Base-by-base conservation (phyloP, 2,113 vertebrate genomes). In the Pholis gunnellus region DNA sequence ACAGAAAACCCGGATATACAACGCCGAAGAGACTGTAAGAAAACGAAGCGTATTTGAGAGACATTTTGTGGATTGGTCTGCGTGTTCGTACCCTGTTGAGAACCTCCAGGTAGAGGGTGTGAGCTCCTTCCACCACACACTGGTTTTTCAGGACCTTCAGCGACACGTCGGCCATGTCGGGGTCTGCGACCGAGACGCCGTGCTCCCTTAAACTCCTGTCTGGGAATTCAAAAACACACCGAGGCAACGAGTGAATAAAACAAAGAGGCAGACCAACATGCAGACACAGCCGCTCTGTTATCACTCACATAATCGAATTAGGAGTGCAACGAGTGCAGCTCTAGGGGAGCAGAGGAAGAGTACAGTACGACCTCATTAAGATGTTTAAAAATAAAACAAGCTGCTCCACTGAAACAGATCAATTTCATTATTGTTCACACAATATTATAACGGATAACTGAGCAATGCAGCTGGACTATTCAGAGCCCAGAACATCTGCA, bases 71-170 rank as follows among this genome's bases (percentile, higher is more conserved):
- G 36, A 20, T 63, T 0, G 8, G 6, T 14, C 0, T 1, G 15
- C 27, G 20, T 25, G 36, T 7, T 34, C 85, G 9, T 96, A 99
- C 98, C 96, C 95, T 95, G 90, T 99, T 99, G 83, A 99, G 95
- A 73, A 96, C 96, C 50, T 94, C 94, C 72, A 99, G 95, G 87
- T 97, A 96, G 63, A 98, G 86, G 0, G 94, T 94, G 78, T 97
- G 97, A 72, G 96, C 95, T 75, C 96, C 96, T 79, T 97, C 97
- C 84, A 95, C 84, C 36, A 98, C 95, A 91, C 96, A 98, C 52
- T 97, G 97, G 84, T 96, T 98, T 89, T 96, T 97, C 90, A 97
- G 90, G 50, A 97, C 93, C 91, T 93, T 96, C 75, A 97, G 88
- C 4, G 94, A 96, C 48, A 96, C 92, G 31, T 95, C 94, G 7